Evolutionary conservation across 1,140 invertebrate genomes (phyloP).

Genomic region (Riptortus pedestris): DNA sequence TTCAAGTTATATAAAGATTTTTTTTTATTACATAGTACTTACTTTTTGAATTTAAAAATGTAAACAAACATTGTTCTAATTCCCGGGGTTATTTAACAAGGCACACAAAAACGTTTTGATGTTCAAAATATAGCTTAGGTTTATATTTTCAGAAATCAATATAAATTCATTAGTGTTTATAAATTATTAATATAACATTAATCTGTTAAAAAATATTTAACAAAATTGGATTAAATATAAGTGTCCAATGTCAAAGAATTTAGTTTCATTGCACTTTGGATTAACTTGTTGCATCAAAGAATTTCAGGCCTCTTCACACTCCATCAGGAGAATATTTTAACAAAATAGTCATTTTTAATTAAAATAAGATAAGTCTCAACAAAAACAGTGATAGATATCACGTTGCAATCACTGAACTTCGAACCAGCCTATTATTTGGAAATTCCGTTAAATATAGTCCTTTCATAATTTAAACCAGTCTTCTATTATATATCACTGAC

Average conservation of each 20-base stretch:
- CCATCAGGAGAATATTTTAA: background rate
- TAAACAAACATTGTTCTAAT: background rate
- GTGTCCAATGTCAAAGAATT: background rate
- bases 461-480: background rate
- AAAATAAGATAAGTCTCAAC: slow-evolving; percentile 9
- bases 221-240: background rate
- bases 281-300: slow-evolving; percentile 3
- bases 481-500: background rate
- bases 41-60: background rate
- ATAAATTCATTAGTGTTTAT: background rate
- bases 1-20: background rate
- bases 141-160: background rate
- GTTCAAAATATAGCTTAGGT: background rate
- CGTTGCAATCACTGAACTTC: background rate
- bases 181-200: background rate
- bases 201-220: background rate
- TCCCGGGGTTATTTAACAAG: background rate
- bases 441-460: background rate
- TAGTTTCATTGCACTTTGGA: slow-evolving; percentile 3
- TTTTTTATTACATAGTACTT: background rate
- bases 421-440: background rate
- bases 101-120: background rate
- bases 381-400: slow-evolving; percentile 4
- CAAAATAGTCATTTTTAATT: slow-evolving; percentile 11
- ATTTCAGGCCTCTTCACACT: slow-evolving; percentile 6